phyloP scores from a whole-genome alignment of 2,797 vertebrate species.

The Zalophus californianus region DNA sequence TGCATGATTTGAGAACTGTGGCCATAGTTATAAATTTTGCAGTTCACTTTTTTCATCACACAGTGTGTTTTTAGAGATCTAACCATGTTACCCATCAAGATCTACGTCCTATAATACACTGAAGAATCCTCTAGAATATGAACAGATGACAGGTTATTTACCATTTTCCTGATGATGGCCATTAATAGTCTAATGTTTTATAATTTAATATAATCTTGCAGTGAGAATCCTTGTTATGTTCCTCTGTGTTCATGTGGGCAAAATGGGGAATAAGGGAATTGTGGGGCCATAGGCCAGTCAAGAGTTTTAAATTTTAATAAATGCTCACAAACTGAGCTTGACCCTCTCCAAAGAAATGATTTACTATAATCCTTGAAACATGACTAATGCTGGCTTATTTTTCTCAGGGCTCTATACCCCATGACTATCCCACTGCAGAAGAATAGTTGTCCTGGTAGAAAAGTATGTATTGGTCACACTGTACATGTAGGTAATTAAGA shows the following conservation, averaged over 20 bases:
- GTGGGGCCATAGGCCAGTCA: neutral
- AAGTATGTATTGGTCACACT: neutral
- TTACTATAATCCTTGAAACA: conserved; percentile 7
- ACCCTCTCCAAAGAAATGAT: neutral
- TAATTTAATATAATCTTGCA: neutral
- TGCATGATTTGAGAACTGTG: neutral
- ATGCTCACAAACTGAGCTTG: neutral
- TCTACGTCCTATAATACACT: neutral
- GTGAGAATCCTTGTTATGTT: neutral
- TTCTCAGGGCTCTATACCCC: neutral
- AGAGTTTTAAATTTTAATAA: neutral
- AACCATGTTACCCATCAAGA: neutral
- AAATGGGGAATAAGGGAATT: conserved; percentile 8
- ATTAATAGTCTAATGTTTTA: neutral
- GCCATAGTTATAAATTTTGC: neutral
- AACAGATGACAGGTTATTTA: neutral
- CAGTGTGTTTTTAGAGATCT: neutral
- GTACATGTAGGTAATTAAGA: neutral
- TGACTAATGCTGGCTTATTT: neutral
- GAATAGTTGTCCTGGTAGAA: neutral
- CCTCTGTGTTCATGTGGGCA: neutral
- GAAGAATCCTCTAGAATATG: neutral
- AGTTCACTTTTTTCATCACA: neutral
- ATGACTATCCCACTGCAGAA: neutral
- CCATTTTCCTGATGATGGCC: neutral